These are phyloP conservation scores for Hepsetus odoe DNA, from an alignment of 2,113 vertebrate species.

Conservation along the genomic window DNA sequence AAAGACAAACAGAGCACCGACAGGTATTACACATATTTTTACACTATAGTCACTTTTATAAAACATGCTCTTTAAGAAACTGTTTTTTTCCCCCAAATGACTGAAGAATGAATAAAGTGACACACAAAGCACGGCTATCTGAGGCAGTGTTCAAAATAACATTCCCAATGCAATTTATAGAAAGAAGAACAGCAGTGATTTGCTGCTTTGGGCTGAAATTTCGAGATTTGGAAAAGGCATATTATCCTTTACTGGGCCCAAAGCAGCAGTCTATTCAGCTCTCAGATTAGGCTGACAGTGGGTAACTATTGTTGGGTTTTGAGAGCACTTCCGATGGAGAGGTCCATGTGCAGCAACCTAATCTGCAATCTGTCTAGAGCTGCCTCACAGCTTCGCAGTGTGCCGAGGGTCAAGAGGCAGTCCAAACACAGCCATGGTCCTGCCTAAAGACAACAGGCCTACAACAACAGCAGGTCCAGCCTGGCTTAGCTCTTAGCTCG, in stretches of 20 bases:
- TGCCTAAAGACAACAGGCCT: neutral
- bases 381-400: neutral
- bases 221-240: neutral
- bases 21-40: neutral
- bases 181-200: too few relatives aligned
- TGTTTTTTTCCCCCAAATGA: too few relatives aligned
- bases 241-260: neutral
- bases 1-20: neutral
- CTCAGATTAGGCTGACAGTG: neutral
- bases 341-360: constrained; percentile 1
- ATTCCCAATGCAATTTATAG: neutral
- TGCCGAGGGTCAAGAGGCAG: constrained; percentile 9
- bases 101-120: neutral
- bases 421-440: neutral
- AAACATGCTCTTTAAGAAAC: too few relatives aligned
- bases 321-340: constrained; percentile 10
- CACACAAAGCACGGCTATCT: neutral
- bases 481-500: neutral
- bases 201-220: neutral
- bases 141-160: neutral
- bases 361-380: neutral
- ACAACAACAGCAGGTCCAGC: neutral
- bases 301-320: constrained; percentile 28
- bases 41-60: neutral
- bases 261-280: neutral